A percentile compares a stretch with the other conserved stretches of the same genome.
phyloP scores from a whole-genome alignment of 2,113 vertebrate species.

The Pelusios castaneus region DNA sequence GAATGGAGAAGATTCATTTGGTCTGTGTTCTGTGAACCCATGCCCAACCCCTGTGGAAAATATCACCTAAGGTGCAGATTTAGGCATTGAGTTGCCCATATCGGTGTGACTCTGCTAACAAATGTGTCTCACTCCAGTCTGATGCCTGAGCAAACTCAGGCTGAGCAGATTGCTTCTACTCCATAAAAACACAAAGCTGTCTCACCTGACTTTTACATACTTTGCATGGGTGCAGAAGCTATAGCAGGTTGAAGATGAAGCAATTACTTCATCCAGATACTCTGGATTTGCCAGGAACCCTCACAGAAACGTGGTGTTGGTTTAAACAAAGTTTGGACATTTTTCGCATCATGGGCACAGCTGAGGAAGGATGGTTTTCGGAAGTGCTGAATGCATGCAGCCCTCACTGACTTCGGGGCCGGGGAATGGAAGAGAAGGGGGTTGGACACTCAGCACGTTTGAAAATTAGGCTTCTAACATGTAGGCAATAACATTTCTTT shows the following conservation, averaged over 20 bases:
- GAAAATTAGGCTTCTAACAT: not conserved
- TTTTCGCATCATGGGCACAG: not conserved
- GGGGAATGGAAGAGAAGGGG: too few relatives aligned
- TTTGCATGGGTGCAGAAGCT: not conserved
- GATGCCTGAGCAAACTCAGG: not conserved
- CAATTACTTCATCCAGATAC: not conserved
- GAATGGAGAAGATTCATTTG: not conserved
- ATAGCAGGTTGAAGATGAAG: not conserved
- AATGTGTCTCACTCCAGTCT: not conserved
- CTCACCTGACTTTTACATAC: not conserved
- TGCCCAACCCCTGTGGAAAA: accelerated
- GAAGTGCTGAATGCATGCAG: not conserved
- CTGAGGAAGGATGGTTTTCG: not conserved
- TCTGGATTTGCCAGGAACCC: not conserved
- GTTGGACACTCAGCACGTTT: not conserved
- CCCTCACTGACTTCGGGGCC: not conserved
- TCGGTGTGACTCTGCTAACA: accelerated
- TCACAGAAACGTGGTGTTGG: accelerated
- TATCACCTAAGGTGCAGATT: not conserved
- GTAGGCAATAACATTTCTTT: not conserved
- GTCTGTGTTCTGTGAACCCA: not conserved
- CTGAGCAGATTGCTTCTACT: not conserved
- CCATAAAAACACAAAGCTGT: not conserved
- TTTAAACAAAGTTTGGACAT: not conserved
- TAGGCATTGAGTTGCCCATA: accelerated